Conservation (phyloP, 2,888 invertebrate genomes). For the Sinohyriopsis cumingii region DNA sequence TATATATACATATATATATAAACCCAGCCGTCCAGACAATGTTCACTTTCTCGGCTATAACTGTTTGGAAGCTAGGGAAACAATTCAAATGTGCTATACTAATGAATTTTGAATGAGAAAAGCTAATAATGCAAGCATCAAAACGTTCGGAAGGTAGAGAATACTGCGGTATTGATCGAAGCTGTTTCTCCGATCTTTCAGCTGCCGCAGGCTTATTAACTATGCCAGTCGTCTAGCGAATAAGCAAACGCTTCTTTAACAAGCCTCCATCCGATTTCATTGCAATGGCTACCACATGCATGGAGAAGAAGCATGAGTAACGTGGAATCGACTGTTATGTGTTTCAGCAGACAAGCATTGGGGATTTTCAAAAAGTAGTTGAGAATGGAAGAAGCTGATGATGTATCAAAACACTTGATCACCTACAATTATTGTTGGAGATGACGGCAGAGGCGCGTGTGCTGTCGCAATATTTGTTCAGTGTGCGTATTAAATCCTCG, state of each 20-base stretch:
- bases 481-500: no score
- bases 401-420: no score
- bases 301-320: not conserved
- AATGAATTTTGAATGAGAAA: slow-evolving; percentile 53
- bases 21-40: not conserved
- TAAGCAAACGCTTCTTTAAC: not conserved
- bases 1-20: not conserved
- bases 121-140: slow-evolving; percentile 51
- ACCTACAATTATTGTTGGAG: no score
- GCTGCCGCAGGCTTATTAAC: slow-evolving; percentile 14
- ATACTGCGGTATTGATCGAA: slow-evolving; percentile 17
- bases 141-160: slow-evolving; percentile 16
- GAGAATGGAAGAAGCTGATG: no score
- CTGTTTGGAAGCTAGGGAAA: slow-evolving; percentile 14
- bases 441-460: no score
- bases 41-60: slow-evolving; percentile 5
- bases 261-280: not conserved
- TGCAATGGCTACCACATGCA: not conserved
- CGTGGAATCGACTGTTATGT: not conserved
- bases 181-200: slow-evolving; percentile 24
- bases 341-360: no score
- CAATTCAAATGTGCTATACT: slow-evolving; percentile 34
- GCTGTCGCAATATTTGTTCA: no score
- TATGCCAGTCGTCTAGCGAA: slow-evolving; percentile 22
- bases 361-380: no score